These are phyloP conservation scores for Xenus cinereus DNA, from an alignment of 2,113 vertebrate species.

Conservation along the genomic window DNA sequence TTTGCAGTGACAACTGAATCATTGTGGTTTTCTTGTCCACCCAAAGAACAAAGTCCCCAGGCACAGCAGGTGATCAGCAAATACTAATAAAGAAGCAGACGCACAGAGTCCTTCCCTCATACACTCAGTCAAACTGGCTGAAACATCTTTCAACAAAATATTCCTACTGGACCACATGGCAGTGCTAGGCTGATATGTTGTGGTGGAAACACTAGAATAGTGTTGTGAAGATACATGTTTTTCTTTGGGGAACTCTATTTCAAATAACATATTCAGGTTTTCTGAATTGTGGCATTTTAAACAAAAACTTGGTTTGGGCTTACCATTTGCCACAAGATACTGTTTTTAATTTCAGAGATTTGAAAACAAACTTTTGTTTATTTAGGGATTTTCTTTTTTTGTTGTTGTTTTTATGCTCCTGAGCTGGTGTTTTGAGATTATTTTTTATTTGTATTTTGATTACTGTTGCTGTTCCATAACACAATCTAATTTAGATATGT, in stretches of 20 bases:
- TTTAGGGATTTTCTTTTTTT: not conserved
- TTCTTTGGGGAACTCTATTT: not conserved
- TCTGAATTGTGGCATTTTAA: not conserved
- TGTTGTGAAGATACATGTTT: not conserved
- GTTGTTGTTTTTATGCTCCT: not conserved
- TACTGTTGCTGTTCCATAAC: not conserved
- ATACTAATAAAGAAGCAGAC: not conserved
- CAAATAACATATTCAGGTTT: not conserved
- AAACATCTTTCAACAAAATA: not conserved
- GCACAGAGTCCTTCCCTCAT: not conserved
- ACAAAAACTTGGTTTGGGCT: not conserved
- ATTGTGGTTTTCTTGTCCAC: not conserved
- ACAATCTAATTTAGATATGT: not conserved
- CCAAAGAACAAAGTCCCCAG: not conserved
- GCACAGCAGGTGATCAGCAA: not conserved
- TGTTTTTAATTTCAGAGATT: not conserved
- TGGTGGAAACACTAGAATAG: not conserved
- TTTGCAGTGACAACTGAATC: not conserved
- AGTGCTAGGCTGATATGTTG: not conserved
- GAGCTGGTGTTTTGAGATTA: not conserved
- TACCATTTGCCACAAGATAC: not conserved
- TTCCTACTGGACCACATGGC: not conserved
- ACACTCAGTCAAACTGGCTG: not conserved
- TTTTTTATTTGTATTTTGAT: not conserved
- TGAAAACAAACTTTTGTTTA: not conserved